Percentiles rank a stretch among this genome's conserved stretches.
Conservation (phyloP, 2,113 vertebrate genomes). For the Entelurus aequoreus region DNA sequence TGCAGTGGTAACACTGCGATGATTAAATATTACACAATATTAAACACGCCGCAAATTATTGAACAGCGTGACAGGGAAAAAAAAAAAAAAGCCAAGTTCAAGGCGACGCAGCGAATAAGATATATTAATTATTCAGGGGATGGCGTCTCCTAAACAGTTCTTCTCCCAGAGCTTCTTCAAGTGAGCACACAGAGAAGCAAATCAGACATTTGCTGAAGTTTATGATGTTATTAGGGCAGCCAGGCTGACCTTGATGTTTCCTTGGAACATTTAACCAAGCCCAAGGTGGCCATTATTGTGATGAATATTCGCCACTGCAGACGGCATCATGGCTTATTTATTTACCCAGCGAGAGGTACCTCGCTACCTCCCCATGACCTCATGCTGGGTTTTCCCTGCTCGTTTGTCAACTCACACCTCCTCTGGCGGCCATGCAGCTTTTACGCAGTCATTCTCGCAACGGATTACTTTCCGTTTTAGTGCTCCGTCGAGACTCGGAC, state of each 20-base stretch:
- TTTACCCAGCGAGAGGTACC: conserved; percentile 69
- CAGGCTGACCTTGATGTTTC: conserved; percentile 75
- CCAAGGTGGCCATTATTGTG: conserved; percentile 76
- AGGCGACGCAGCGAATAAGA: conserved; percentile 22
- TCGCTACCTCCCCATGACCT: conserved; percentile 62
- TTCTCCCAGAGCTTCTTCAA: conserved; percentile 14
- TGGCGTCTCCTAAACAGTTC: conserved; percentile 5
- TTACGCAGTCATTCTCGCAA: conserved; percentile 21
- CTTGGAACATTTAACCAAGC: conserved; percentile 78
- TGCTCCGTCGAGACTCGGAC: background rate
- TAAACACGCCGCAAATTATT: background rate
- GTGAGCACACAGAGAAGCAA: conserved; percentile 49
- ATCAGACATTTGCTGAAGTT: conserved; percentile 65
- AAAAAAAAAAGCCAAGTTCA: conserved; percentile 15
- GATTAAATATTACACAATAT: background rate
- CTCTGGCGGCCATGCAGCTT: conserved; percentile 39
- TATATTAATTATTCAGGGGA: conserved; percentile 33
- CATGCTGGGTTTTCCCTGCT: conserved; percentile 63
- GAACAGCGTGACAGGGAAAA: background rate
- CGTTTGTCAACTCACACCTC: conserved; percentile 59
- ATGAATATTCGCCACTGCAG: conserved; percentile 68
- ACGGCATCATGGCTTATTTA: conserved; percentile 70
- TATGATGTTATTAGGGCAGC: conserved; percentile 67
- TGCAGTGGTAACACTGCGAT: conserved; percentile 7
- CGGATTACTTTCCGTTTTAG: background rate